Base-by-base conservation (phyloP, 2,888 invertebrate genomes). In the Leucozona laternaria region DNA sequence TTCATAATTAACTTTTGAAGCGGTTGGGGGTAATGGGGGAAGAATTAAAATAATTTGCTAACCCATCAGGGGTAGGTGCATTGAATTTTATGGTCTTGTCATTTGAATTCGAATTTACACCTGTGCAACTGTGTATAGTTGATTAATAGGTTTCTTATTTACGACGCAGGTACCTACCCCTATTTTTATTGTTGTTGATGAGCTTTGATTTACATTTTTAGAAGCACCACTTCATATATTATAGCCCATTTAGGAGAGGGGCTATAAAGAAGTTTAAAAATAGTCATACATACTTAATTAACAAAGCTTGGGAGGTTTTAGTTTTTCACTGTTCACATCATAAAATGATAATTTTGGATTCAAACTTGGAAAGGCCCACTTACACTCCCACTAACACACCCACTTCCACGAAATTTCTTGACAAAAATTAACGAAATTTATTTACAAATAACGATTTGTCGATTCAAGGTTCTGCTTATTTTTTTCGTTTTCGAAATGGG, bases 21-120 rank as follows among this genome's bases (percentile, higher is more conserved):
- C 20, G 22, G 48, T 28, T 64, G 28, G 28, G 17, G 13, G 13
- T 15, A 13, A 13, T 15, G 2, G 13, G 11, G 13, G 37, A 0
- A n/a, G 45, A 55, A 43, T 40, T 31, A 37, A 48, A 73, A 17
- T 66, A 34, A 66, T 53, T 64, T 66, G 17, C 25, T 37, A 50
- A 62, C 37, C 20, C 3, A 22, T 62, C n/a, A 40, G 37, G n/a
- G 37, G n/a, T 60, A 20, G 25, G 31, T 57, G 43, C 31, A 43
- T 45, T 13, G 6, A 45, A 31, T 45, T 60, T 45, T 45, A 64
- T 64, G 31, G 45, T 45, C 8, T 45, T 45, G 28, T 7, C 20
- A n/a, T 28, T 45, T 13, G 34, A 66, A 66, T 34, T 66, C 13
- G 4, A 2, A 50, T 50, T 66, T 50, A 50, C 43, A 43, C 43